These are phyloP conservation scores for Cacoxenus indagator DNA, from an alignment of 2,888 invertebrate genomes.

Conservation along the genomic window DNA sequence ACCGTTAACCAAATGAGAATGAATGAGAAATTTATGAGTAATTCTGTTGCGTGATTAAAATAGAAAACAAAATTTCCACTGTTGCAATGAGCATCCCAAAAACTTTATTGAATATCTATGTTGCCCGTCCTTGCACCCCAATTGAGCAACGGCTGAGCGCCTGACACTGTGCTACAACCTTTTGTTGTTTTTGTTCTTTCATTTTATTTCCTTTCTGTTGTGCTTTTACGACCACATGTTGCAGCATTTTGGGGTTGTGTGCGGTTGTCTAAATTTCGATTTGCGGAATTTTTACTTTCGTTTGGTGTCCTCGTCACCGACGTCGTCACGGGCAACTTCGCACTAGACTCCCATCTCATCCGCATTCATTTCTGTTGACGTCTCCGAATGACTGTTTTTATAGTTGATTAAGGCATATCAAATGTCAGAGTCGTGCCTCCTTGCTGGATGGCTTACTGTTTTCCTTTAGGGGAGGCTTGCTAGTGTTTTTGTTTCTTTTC, in stretches of 20 bases:
- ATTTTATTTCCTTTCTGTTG: not conserved
- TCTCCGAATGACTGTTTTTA: constrained; percentile 49
- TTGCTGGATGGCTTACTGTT: not conserved
- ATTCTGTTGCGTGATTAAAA: too few species aligned
- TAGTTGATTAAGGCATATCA: constrained; percentile 62
- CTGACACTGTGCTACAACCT: not conserved
- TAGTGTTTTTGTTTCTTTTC: too few species aligned
- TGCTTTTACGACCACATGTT: constrained; percentile 52
- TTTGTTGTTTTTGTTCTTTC: not conserved
- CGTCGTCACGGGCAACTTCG: not conserved
- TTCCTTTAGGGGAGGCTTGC: not conserved
- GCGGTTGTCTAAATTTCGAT: constrained; percentile 38
- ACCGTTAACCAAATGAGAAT: too few species aligned
- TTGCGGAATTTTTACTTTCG: constrained; percentile 10
- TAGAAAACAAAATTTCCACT: too few species aligned
- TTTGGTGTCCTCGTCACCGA: not conserved
- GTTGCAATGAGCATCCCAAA: too few species aligned
- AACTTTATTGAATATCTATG: too few species aligned
- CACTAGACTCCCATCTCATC: not conserved
- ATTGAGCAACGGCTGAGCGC: too few species aligned
- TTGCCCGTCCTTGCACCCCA: too few species aligned
- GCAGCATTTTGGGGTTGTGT: constrained; percentile 44
- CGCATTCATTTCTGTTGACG: constrained; percentile 26
- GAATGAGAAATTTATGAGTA: too few species aligned
- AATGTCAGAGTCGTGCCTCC: constrained; percentile 42